Evolutionary conservation across 2,797 vertebrate species (phyloP), one percentile per base, ranked within the genome.

Genomic region (Liparis tanakae): DNA sequence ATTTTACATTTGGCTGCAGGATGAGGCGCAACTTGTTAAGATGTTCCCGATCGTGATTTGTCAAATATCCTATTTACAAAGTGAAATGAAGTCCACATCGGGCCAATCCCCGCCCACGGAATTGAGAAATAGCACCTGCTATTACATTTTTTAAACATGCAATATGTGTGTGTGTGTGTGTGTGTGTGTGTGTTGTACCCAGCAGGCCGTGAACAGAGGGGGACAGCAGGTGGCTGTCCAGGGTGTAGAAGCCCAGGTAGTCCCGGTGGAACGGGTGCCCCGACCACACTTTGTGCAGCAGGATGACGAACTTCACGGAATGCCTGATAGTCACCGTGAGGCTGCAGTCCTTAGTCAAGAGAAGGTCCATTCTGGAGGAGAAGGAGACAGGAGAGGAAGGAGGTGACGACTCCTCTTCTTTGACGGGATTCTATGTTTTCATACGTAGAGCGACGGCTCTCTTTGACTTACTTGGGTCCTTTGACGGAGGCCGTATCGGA

Each of bases 211-310:
- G 96, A 36, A 96, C 96, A 59, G 81, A 86, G 9, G 88, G 70
- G 59, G 97, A 98, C 62, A 99, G 87, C 41, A 90, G 91, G 80
- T 95, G 95, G 58, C 92, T 95, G 82, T 97, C 95, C 76, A 96
- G 1, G 6, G 94, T 96, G 58, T 99, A 99, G 70, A 99, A 96
- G 39, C 98, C 98, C 70, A 99, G 90, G 82, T 97, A 98, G 87
- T 97, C 94, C 73, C 74, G 91, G 78, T 97, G 96, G 59, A 93
- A 88, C 0, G 96, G 96, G 74, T 97, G 94, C 59, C 94, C 93
- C 88, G 92, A 89, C 96, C 96, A 97, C 12, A 96, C 94, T 89
- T 95, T 94, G 82, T 93, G 87, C 90, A 97, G 88, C 96, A 89
- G 79, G 96, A 98, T 90, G 73, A 96, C 91, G 92, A 98, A 98